Evolutionary conservation across 1,140 invertebrate genomes (phyloP), one percentile per base, ranked within the genome.

Genomic region (Micrasema minimum): DNA sequence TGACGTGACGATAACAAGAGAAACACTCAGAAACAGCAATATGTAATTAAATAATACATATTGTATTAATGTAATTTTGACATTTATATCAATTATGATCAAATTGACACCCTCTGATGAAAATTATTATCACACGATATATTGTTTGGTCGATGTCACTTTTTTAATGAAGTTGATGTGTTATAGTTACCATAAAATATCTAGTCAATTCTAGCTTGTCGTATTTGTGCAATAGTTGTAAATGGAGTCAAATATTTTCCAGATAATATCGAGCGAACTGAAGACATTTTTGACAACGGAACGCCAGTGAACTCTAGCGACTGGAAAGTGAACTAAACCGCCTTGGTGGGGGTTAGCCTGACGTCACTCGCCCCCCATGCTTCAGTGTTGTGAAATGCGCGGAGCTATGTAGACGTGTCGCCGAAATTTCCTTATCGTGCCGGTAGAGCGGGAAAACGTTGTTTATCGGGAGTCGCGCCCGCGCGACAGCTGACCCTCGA

Each of bases 181-280:
- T n/a, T n/a, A n/a, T n/a, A n/a, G n/a, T n/a, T n/a, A n/a, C n/a
- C n/a, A n/a, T n/a, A n/a, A n/a, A n/a, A n/a, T n/a, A n/a, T n/a
- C n/a, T n/a, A n/a, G n/a, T n/a, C n/a, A n/a, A n/a, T n/a, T n/a
- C n/a, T n/a, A n/a, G n/a, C 26, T 7, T 2, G 26, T 31, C 2
- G 26, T 31, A 31, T 31, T 31, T 31, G 26, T 7, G 26, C 2
- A 2, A 4, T 4, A 4, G 26, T 31, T 31, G 26, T 31, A 31
- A 31, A 31, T 4, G 7, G 7, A 31, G 2, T 31, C 3, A 4
- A 31, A 4, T 31, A 35, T 59, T 65, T 71, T 71, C 18, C 69
- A 71, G 69, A 66, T 57, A 46, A 59, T 71, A 71, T 71, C 62
- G 69, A 71, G 69, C 69, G 69, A 51, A 50, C 43, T 51, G 16